phyloP scores from a whole-genome alignment of 2,888 invertebrate genomes.

The Magallana nippona region DNA sequence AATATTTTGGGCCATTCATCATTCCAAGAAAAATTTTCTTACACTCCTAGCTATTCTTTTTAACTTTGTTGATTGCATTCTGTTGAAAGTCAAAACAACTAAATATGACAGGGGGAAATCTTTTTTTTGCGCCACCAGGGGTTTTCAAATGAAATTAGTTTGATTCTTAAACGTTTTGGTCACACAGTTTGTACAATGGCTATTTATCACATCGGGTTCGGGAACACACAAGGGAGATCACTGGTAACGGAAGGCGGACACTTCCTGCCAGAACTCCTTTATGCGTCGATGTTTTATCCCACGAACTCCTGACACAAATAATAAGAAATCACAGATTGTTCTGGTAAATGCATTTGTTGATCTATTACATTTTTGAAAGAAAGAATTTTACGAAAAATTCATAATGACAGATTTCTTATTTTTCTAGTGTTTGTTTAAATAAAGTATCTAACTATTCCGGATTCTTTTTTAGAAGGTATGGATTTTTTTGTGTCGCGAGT shows the following conservation, averaged over 20 bases:
- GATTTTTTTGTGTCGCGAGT: background rate
- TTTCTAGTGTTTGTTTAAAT: too few species aligned
- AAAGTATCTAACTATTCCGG: too few species aligned
- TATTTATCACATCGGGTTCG: constrained; percentile 49
- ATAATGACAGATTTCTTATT: too few species aligned
- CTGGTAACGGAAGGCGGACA: constrained; percentile 37
- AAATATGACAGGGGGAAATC: background rate
- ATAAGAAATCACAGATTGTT: too few species aligned
- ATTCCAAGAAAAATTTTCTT: too few species aligned
- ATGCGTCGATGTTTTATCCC: background rate
- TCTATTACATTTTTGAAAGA: too few species aligned
- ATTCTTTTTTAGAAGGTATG: background rate
- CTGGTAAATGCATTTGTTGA: too few species aligned
- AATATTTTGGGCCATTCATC: too few species aligned
- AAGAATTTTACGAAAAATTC: too few species aligned
- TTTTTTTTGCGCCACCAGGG: constrained; percentile 35
- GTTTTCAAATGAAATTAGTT: constrained; percentile 47
- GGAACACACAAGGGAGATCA: constrained; percentile 44
- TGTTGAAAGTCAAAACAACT: constrained; percentile 7
- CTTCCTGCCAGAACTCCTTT: background rate
- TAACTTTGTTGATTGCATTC: background rate
- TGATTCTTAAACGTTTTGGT: constrained; percentile 44
- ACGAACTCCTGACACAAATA: too few species aligned
- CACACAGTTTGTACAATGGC: constrained; percentile 44
- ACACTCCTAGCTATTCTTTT: too few species aligned